Evolutionary conservation across 1,140 invertebrate genomes (phyloP).

Genomic region (Ladona fulva): DNA sequence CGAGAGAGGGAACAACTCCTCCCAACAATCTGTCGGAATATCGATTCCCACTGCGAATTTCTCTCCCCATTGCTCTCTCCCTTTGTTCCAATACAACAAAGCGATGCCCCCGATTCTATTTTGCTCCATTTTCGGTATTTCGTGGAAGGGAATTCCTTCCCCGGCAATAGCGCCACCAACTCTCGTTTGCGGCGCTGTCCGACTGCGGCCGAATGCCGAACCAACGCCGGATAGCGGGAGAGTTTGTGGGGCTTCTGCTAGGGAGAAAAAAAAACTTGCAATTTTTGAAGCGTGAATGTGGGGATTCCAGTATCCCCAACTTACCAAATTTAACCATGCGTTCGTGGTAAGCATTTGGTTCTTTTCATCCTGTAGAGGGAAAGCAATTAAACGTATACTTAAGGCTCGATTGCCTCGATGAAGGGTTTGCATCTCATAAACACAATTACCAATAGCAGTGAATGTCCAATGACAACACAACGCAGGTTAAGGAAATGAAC

Average conservation of each 20-base stretch:
- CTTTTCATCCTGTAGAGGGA: constrained; percentile 58
- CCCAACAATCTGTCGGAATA: background rate
- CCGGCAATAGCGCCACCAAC: too few species aligned
- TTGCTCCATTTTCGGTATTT: constrained; percentile 12
- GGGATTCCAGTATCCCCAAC: constrained; percentile 39
- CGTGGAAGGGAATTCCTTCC: background rate
- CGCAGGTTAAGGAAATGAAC: too few species aligned
- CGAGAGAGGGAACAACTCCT: background rate
- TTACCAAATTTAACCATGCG: constrained; percentile 95
- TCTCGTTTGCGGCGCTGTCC: too few species aligned
- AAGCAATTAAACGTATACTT: constrained; percentile 16
- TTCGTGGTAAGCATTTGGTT: constrained; percentile 93
- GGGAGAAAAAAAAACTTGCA: background rate
- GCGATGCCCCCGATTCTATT: background rate
- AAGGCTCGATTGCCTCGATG: background rate
- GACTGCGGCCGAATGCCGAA: too few species aligned
- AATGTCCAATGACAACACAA: too few species aligned
- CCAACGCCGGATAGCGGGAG: background rate
- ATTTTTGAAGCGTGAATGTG: background rate
- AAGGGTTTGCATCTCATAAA: too few species aligned
- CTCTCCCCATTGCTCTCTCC: background rate
- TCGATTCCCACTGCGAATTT: background rate
- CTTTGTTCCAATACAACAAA: constrained; percentile 1
- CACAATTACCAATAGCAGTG: too few species aligned
- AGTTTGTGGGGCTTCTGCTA: constrained; percentile 1